These are phyloP conservation scores for Serranus cabrilla DNA, from an alignment of 2,797 vertebrate genomes.

Conservation along the genomic window DNA sequence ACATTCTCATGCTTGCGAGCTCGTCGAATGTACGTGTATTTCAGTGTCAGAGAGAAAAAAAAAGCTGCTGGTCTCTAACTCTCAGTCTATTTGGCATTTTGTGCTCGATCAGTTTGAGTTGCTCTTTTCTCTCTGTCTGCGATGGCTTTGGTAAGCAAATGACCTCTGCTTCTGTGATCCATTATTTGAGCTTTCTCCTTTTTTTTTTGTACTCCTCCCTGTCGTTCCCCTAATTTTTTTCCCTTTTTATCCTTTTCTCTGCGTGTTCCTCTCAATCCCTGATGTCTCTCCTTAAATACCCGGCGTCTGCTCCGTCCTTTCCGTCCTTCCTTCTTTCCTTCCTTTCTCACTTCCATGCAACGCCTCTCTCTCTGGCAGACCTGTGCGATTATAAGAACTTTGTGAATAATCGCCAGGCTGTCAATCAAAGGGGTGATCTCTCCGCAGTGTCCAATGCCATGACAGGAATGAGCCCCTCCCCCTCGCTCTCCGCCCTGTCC, in stretches of 20 bases:
- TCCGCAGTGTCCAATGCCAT: constrained; percentile 98
- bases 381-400: constrained; percentile 94
- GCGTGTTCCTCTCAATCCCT: constrained; percentile 68
- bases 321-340: constrained; percentile 67
- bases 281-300: constrained; percentile 73
- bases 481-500: constrained; percentile 94
- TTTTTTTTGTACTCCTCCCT: constrained; percentile 76
- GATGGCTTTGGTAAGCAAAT: constrained; percentile 70
- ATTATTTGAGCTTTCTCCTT: constrained; percentile 82
- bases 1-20: constrained; percentile 63
- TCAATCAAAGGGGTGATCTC: constrained; percentile 96
- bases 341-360: constrained; percentile 63
- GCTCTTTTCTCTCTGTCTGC: constrained; percentile 66
- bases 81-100: constrained; percentile 48
- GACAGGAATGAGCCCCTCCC: constrained; percentile 97
- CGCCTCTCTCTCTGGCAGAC: constrained; percentile 89
- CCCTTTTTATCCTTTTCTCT: constrained; percentile 61
- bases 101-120: constrained; percentile 60
- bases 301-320: constrained; percentile 75
- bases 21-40: constrained; percentile 46
- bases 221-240: constrained; percentile 56
- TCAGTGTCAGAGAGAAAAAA: constrained; percentile 24
- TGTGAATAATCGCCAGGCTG: constrained; percentile 89
- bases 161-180: constrained; percentile 68
- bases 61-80: constrained; percentile 34